Evolutionary conservation across 2,797 vertebrate genomes (phyloP).

Genomic region (Mionectes olivaceus): DNA sequence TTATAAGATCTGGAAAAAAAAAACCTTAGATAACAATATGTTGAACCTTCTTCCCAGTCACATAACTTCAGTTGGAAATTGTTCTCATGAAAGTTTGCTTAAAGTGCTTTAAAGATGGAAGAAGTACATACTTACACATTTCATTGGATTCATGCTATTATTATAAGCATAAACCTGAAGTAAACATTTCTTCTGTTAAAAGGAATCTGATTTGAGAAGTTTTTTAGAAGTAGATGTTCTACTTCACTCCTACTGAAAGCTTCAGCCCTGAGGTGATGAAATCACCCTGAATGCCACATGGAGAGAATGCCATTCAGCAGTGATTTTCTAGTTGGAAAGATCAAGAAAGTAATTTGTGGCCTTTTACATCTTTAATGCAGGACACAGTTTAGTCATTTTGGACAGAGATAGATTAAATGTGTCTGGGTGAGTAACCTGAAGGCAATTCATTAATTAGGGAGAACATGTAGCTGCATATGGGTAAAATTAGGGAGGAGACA

Average conservation of each 20-base stretch:
- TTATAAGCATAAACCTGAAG: neutral
- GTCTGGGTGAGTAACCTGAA: conserved; percentile 30
- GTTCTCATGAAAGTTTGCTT: neutral
- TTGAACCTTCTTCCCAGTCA: neutral
- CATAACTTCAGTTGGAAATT: neutral
- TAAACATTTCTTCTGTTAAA: neutral
- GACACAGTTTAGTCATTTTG: conserved; percentile 46
- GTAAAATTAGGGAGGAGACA: conserved; percentile 11
- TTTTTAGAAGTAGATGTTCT: neutral
- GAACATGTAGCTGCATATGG: neutral
- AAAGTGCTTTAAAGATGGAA: neutral
- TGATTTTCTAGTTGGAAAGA: conserved; percentile 16
- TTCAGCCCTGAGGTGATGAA: neutral
- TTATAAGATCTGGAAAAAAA: neutral
- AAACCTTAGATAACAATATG: neutral
- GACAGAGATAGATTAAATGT: conserved; percentile 56
- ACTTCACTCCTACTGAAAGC: neutral
- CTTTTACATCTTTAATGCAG: conserved; percentile 62
- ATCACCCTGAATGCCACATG: neutral
- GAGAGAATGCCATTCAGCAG: neutral
- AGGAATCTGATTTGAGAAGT: neutral
- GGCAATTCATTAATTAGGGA: conserved; percentile 59
- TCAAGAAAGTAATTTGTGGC: conserved; percentile 51
- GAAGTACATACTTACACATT: neutral
- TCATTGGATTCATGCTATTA: neutral